Base-by-base conservation (phyloP, 2,797 vertebrate genomes). In the Dipus sagitta region DNA sequence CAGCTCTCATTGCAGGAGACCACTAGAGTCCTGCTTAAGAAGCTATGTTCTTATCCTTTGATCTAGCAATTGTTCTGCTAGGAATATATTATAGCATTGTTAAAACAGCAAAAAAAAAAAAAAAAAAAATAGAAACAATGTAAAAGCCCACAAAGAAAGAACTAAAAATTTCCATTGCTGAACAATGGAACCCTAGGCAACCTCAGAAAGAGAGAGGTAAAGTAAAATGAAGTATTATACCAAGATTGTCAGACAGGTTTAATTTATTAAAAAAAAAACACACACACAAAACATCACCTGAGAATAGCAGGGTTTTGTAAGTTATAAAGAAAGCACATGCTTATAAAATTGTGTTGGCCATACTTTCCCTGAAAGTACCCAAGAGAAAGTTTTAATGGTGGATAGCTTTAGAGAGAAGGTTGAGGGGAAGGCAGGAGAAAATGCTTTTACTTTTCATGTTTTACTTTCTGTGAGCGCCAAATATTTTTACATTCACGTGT, bases 101-200 rank as follows among this genome's bases (percentile, higher is more conserved):
- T 71, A 32, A 3, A 92, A 85, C 4, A 84, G 34, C 6, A 76
- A 92, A 78, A 60, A 76, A 64, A 47, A 54, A 54, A 64, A 47
- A 54, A 58, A 58, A 3, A 58, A 58, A 14, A 14, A 1, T 34
- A 3, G 30, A 85, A 87, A 84, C 77, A 89, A 80, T 9, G 1
- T 70, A 75, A 81, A 92, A 54, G n/a, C 24, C 62, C 90, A 76
- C 23, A 21, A 42, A 83, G 28, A 87, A 2, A 24, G 1, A 93
- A 88, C 58, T 75, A n/a, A 79, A 26, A 94, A 83, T 89, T 75
- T 74, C 15, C 23, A 42, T 64, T 93, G 58, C 12, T 34, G 88
- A 91, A 87, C n/a, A 78, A 86, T 12, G 12, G 18, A 80, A 94
- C 6, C 38, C 11, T 42, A 28, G 52, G n/a, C 13, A 89, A 70